phyloP scores from a whole-genome alignment of 2,113 vertebrate species.

The Eolophus roseicapilla region DNA sequence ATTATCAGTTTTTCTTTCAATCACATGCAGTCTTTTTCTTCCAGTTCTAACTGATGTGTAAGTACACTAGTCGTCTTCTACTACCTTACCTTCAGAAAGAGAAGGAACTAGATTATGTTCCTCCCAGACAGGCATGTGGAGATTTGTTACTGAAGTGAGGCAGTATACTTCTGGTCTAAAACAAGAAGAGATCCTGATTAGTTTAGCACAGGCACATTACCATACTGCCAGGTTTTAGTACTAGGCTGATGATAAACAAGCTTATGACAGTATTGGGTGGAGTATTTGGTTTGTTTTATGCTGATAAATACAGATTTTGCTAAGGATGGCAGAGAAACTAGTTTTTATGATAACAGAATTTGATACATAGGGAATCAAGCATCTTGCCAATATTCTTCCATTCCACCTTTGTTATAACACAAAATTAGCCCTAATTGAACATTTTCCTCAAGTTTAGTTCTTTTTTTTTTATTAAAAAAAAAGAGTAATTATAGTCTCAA shows the following conservation, averaged over 20 bases:
- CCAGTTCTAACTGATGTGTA: neutral
- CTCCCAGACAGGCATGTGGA: neutral
- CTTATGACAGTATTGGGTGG: neutral
- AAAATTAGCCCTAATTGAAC: neutral
- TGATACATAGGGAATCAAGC: neutral
- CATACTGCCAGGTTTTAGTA: neutral
- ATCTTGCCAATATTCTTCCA: neutral
- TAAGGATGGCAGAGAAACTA: neutral
- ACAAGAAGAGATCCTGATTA: neutral
- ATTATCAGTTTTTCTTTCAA: neutral
- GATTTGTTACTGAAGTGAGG: neutral
- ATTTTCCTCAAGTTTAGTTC: neutral
- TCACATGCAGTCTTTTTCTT: neutral
- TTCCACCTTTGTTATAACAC: neutral
- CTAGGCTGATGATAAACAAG: neutral
- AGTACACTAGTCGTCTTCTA: neutral
- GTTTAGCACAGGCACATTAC: neutral
- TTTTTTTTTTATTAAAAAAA: neutral
- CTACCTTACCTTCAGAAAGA: neutral
- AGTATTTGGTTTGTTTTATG: neutral
- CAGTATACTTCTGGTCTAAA: neutral
- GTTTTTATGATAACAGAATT: neutral
- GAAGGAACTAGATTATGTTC: neutral
- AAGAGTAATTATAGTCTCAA: neutral
- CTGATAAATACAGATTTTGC: neutral